A percentile compares a stretch with the other conserved stretches of the same genome.
These are phyloP conservation scores for Alethe diademata DNA, from an alignment of 2,113 vertebrate species.

Conservation along the genomic window DNA sequence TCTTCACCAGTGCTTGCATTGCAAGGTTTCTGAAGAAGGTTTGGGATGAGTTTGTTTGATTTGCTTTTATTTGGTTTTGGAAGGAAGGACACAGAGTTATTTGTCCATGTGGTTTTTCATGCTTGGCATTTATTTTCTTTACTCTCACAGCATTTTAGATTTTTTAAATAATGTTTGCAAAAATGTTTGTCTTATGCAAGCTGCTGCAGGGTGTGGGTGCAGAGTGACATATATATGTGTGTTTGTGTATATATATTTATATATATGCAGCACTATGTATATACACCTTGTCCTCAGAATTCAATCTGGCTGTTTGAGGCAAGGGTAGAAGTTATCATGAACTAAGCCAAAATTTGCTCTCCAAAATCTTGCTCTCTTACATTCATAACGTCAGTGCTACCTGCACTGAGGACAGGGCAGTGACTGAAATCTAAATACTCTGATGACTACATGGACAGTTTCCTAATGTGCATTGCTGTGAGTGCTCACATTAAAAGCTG, in stretches of 20 bases:
- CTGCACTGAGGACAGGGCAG: neutral
- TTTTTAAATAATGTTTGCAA: neutral
- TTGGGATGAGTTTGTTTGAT: neutral
- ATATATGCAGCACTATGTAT: rapidly evolving
- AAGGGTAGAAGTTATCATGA: neutral
- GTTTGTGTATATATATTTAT: neutral
- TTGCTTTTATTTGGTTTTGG: neutral
- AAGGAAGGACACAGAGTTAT: neutral
- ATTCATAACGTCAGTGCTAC: neutral
- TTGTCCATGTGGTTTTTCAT: neutral
- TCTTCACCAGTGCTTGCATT: neutral
- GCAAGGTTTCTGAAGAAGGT: neutral
- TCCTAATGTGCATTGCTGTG: neutral
- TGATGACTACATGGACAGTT: neutral
- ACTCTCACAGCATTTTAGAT: neutral
- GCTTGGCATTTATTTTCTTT: neutral
- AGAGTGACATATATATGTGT: neutral
- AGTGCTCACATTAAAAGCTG: neutral
- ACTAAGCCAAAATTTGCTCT: neutral
- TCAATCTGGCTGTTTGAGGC: neutral
- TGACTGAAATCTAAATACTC: neutral
- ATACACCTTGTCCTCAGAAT: neutral
- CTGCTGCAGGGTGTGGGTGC: neutral
- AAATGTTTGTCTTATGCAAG: neutral
- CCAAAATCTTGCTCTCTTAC: neutral